Base-by-base conservation (phyloP, 1,140 invertebrate genomes). In the Lordiphosa mommai region DNA sequence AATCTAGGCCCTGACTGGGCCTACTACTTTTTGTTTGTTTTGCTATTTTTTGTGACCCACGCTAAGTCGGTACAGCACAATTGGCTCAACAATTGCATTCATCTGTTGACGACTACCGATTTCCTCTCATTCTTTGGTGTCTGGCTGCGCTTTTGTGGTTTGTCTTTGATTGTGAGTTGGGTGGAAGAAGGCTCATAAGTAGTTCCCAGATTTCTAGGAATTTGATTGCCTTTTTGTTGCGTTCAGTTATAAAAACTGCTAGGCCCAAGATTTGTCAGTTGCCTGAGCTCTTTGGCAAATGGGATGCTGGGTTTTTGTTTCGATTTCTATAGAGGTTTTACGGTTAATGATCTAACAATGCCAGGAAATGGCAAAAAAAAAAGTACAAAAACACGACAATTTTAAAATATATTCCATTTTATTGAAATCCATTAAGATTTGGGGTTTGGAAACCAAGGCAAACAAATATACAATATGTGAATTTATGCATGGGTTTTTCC, bases 141-240 rank as follows among this genome's bases (percentile, higher is more conserved):
- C 12, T 34, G 27, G 48, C 51, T 79, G 76, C 71, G 74, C 74
- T 70, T 79, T 74, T 80, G 74, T 74, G 74, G 74, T 56, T 73
- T 73, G 56, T 67, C 63, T 59, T 27, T 13, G 20, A 6, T 7
- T 10, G 4, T 12, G 36, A n/a, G 20, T 7, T 16, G 13, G 20
- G 36, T 14, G 13, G 29, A 14, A 12, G 34, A 41, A 27, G 48
- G 23, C 36, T 61, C 46, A 49, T 34, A 47, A 14, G 8, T 27
- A 30, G 43, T 57, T 57, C 44, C 34, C 50, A 48, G 40, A 82
- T 52, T 79, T 82, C 74, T 68, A 50, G 58, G 76, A 80, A 82
- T 80, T 80, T 82, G 82, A 80, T 80, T 80, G 76, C 74, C 71
- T 53, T 67, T 74, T 67, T 74, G 43, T 51, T 77, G 66, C 20